These are phyloP conservation scores for Ianthella basta DNA, from an alignment of 37 sponge, comb jelly and placozoan species.

Conservation along the genomic window DNA sequence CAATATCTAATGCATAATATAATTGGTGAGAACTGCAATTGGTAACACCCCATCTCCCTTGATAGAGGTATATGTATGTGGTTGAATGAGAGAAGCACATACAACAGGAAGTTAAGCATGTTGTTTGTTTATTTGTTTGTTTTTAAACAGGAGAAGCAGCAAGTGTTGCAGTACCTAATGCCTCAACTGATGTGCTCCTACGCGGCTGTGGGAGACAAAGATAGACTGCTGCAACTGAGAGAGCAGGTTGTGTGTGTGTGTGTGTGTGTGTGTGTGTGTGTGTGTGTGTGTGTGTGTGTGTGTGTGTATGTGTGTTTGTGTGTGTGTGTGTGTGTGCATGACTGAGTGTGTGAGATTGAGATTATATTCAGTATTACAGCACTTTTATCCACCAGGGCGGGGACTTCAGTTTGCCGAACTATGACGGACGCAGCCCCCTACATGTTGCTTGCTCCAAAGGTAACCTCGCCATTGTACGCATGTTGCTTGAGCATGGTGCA, in stretches of 20 bases:
- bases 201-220: constrained; percentile 74
- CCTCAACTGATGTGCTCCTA: constrained; percentile 89
- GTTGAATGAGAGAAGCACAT: neutral
- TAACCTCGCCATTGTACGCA: constrained; percentile 65
- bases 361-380: too few species aligned
- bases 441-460: constrained; percentile 87
- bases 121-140: neutral
- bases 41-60: too few species aligned
- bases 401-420: constrained; percentile 75
- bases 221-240: constrained; percentile 34
- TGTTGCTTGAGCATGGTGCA: constrained; percentile 80
- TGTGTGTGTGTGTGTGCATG: too few species aligned
- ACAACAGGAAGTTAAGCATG: neutral
- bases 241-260: constrained; percentile 22
- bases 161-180: constrained; percentile 59
- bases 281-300: too few species aligned
- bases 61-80: neutral
- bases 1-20: too few species aligned
- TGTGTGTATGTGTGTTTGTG: too few species aligned
- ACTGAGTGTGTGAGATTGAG: too few species aligned
- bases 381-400: too few species aligned
- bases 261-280: too few species aligned
- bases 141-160: constrained; percentile 53
- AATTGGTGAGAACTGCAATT: too few species aligned
- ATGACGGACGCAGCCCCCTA: constrained; percentile 86